Conservation (phyloP, 1,140 invertebrate species). For the Zeugodacus cucurbitae region DNA sequence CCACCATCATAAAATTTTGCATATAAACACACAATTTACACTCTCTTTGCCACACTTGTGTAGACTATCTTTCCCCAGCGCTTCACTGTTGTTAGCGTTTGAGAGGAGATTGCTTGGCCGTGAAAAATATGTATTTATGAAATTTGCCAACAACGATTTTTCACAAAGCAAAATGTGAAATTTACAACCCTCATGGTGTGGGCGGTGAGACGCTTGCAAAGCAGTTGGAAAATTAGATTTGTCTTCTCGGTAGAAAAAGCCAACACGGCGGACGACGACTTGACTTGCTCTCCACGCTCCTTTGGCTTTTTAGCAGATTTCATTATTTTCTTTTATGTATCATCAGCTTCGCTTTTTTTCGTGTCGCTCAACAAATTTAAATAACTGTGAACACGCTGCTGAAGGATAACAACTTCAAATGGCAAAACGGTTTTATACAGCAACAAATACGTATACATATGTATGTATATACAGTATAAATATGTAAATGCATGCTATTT, state of each 20-base stretch:
- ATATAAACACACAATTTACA: slow-evolving; percentile 26
- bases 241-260: background rate
- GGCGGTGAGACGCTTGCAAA: background rate
- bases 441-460: background rate
- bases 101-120: background rate
- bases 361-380: slow-evolving; percentile 12
- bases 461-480: background rate
- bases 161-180: background rate
- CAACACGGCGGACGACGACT: background rate
- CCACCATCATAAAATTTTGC: background rate
- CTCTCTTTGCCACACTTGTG: background rate
- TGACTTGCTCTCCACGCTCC: background rate
- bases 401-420: slow-evolving; percentile 34
- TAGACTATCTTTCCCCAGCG: background rate
- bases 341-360: background rate
- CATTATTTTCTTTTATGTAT: background rate
- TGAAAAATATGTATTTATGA: slow-evolving; percentile 32
- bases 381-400: slow-evolving; percentile 35
- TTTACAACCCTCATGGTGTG: background rate
- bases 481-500: background rate
- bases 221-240: slow-evolving; percentile 16
- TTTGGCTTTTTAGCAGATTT: background rate
- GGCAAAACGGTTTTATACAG: slow-evolving; percentile 2
- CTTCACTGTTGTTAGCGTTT: background rate
- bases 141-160: slow-evolving; percentile 6